A percentile compares a stretch with the other conserved stretches of the same genome.
phyloP scores from a whole-genome alignment of 64 coral and sea anemone species.

The Orbicella faveolata region DNA sequence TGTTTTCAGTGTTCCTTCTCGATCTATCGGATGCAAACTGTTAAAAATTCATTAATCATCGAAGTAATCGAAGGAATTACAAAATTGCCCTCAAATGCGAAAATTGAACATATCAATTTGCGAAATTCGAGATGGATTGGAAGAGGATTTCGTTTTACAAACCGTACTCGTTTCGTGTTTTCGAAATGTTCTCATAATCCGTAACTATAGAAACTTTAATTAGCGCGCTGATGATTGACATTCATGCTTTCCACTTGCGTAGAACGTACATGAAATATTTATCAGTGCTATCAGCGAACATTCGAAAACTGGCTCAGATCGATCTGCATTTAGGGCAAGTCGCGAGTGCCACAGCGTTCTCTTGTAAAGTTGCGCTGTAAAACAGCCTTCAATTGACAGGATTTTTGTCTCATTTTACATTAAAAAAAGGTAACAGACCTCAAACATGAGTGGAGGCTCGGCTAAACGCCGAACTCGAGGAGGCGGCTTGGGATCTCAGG shows the following conservation, averaged over 20 bases:
- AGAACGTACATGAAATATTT: conserved; percentile 28
- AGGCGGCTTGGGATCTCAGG: conserved; percentile 76
- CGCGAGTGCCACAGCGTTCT: not conserved
- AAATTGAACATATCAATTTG: not conserved
- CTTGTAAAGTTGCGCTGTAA: conserved; percentile 12
- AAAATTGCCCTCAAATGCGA: not conserved
- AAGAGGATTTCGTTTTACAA: not conserved
- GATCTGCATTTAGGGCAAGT: conserved; percentile 24
- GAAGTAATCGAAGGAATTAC: not conserved
- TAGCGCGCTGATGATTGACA: conserved; percentile 30
- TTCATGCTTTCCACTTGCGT: conserved; percentile 7
- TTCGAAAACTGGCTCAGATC: not conserved
- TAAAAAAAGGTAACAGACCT: conserved; percentile 17
- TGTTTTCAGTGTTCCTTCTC: not conserved
- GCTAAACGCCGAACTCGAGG: conserved; percentile 70
- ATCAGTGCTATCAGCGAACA: not conserved
- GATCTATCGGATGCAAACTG: not conserved
- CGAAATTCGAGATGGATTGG: not conserved
- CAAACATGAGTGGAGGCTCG: conserved; percentile 71
- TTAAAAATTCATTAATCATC: not conserved
- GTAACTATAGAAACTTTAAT: conserved; percentile 43
- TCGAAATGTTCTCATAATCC: not conserved
- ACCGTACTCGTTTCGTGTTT: not conserved
- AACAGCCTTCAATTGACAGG: not conserved
- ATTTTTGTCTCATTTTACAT: conserved; percentile 1